Conservation (phyloP, 2,888 invertebrate species). For the Fragum whitleyi region DNA sequence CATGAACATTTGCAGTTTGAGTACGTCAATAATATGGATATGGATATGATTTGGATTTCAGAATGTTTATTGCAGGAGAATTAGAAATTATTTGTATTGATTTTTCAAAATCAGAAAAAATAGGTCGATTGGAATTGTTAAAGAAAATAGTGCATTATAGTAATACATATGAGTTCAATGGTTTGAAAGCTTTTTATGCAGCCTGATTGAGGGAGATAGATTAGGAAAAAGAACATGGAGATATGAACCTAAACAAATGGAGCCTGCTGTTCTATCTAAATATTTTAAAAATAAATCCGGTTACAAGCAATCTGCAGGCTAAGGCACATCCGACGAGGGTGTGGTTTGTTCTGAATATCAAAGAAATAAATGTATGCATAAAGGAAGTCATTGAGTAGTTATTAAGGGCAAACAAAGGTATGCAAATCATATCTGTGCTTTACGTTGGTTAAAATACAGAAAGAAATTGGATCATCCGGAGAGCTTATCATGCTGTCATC, state of each 20-base stretch:
- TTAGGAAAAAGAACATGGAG: neutral
- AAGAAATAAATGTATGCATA: constrained; percentile 1
- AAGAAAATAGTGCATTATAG: neutral
- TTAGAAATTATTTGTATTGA: neutral
- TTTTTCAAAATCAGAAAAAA: neutral
- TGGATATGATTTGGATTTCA: neutral
- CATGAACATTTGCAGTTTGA: neutral
- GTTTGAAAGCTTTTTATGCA: neutral
- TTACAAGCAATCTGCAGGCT: too few relatives aligned
- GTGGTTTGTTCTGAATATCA: too few relatives aligned
- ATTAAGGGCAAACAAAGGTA: neutral
- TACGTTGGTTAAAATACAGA: too few relatives aligned
- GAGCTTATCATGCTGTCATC: too few relatives aligned
- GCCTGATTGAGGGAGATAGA: neutral
- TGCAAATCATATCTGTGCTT: neutral
- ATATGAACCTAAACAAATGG: too few relatives aligned
- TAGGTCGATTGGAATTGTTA: neutral
- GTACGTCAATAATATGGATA: neutral
- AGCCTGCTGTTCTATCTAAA: too few relatives aligned
- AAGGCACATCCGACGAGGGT: too few relatives aligned
- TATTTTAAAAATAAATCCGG: too few relatives aligned
- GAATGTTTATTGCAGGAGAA: neutral
- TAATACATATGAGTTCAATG: neutral
- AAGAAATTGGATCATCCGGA: too few relatives aligned
- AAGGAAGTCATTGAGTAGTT: neutral